phyloP scores from a whole-genome alignment of 2,113 vertebrate species.

The Heterotilapia buettikoferi region DNA sequence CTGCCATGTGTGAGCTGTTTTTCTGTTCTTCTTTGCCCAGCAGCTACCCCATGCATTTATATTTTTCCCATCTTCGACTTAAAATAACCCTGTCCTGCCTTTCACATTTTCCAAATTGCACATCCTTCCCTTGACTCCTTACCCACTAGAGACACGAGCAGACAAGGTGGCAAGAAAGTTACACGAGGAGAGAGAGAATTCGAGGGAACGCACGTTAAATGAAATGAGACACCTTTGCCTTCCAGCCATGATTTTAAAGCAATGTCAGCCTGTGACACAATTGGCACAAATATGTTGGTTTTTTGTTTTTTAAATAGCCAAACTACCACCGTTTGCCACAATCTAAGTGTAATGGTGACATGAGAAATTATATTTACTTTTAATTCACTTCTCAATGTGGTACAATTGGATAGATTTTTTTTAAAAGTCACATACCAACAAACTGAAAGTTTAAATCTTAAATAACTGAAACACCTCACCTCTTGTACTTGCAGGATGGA shows the following conservation, averaged over 20 bases:
- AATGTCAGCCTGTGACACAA: neutral
- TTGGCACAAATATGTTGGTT: neutral
- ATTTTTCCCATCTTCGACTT: neutral
- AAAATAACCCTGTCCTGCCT: neutral
- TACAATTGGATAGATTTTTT: neutral
- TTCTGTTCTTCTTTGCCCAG: neutral
- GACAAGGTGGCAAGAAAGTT: neutral
- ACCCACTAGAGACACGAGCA: neutral
- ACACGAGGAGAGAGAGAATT: neutral
- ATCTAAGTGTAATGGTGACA: neutral
- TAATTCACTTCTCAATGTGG: neutral
- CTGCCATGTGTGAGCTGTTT: neutral
- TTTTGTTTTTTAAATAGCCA: neutral
- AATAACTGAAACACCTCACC: neutral
- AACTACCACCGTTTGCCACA: neutral
- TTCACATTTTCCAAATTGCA: neutral
- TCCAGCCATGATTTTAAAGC: neutral
- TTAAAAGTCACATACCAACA: neutral
- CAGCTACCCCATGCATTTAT: neutral
- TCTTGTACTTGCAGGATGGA: neutral
- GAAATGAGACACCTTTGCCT: neutral
- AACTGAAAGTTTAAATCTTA: neutral
- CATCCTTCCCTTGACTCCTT: neutral
- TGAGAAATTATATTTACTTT: neutral
- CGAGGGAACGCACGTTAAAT: neutral